Evolutionary conservation across 2,113 vertebrate genomes (phyloP).

Genomic region (Notothenia coriiceps): DNA sequence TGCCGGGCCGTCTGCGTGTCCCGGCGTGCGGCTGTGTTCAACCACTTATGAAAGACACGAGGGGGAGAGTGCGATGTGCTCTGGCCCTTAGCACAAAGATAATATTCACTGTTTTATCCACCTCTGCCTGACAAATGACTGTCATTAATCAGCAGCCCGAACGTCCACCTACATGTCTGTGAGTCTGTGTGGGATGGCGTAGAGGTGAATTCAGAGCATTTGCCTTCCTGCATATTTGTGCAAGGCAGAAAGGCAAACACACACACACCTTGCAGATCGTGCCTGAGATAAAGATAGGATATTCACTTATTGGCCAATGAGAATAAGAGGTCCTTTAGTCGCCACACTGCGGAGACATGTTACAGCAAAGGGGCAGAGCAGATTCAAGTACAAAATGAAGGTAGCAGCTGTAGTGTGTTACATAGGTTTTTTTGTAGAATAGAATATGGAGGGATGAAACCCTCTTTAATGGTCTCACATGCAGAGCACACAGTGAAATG

Average conservation of each 20-base stretch:
- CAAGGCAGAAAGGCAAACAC: constrained; percentile 57
- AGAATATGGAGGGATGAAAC: too few species aligned
- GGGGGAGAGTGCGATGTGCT: constrained; percentile 67
- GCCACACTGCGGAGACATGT: too few species aligned
- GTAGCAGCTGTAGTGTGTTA: too few species aligned
- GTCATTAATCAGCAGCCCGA: constrained; percentile 78
- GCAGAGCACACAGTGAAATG: too few species aligned
- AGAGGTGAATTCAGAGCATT: constrained; percentile 56
- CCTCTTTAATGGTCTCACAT: too few species aligned
- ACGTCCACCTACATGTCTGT: constrained; percentile 32
- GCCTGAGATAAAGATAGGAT: constrained; percentile 33
- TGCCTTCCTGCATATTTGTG: constrained; percentile 44
- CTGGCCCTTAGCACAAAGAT: constrained; percentile 80
- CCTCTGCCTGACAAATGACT: constrained; percentile 82
- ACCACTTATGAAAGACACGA: constrained; percentile 81
- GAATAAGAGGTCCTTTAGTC: too few species aligned
- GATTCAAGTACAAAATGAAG: too few species aligned
- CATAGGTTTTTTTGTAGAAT: too few species aligned
- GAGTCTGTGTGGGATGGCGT: constrained; percentile 18
- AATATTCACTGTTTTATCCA: constrained; percentile 84
- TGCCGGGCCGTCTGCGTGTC: constrained; percentile 65
- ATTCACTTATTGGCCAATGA: not conserved
- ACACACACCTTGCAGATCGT: constrained; percentile 30
- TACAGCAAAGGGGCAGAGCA: too few species aligned
- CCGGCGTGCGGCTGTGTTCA: constrained; percentile 68